Conservation (phyloP, 1,140 invertebrate genomes). For the Thaumatotibia leucotreta region DNA sequence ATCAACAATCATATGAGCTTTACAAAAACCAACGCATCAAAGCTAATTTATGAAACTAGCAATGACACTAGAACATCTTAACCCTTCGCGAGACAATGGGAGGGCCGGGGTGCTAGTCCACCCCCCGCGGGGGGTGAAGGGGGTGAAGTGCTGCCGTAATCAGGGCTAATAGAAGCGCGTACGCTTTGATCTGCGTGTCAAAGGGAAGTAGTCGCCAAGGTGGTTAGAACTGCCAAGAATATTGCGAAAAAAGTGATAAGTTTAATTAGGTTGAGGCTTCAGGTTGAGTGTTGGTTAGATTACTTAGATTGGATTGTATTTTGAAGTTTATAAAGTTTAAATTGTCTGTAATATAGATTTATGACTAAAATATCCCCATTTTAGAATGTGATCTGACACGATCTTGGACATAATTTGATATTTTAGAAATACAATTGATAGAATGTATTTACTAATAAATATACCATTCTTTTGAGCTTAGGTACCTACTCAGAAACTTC, state of each 20-base stretch:
- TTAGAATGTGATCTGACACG: too few species aligned
- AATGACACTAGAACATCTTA: slow-evolving; percentile 59
- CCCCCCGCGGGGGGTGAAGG: slow-evolving; percentile 26
- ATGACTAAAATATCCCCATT: too few species aligned
- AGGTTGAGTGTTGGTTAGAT: slow-evolving; percentile 32
- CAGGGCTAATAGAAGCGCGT: slow-evolving; percentile 73
- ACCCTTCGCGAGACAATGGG: slow-evolving; percentile 51
- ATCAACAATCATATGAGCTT: neutral
- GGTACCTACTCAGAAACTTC: too few species aligned
- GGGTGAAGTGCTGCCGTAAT: slow-evolving; percentile 58
- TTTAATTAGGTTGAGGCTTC: slow-evolving; percentile 39
- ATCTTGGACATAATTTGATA: too few species aligned
- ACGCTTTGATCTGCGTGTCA: slow-evolving; percentile 71
- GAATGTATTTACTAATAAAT: too few species aligned
- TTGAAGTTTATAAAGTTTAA: too few species aligned
- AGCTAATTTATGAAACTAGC: slow-evolving; percentile 61
- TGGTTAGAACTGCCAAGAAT: slow-evolving; percentile 32
- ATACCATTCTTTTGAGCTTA: too few species aligned
- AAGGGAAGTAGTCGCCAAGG: slow-evolving; percentile 37
- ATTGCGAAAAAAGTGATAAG: slow-evolving; percentile 21
- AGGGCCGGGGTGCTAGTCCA: slow-evolving; percentile 15
- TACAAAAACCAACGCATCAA: slow-evolving; percentile 21
- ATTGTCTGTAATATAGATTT: too few species aligned
- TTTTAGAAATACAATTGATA: too few species aligned
- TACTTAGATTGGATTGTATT: neutral